phyloP scores from a whole-genome alignment of 2,113 vertebrate species.

The Callorhinus ursinus region DNA sequence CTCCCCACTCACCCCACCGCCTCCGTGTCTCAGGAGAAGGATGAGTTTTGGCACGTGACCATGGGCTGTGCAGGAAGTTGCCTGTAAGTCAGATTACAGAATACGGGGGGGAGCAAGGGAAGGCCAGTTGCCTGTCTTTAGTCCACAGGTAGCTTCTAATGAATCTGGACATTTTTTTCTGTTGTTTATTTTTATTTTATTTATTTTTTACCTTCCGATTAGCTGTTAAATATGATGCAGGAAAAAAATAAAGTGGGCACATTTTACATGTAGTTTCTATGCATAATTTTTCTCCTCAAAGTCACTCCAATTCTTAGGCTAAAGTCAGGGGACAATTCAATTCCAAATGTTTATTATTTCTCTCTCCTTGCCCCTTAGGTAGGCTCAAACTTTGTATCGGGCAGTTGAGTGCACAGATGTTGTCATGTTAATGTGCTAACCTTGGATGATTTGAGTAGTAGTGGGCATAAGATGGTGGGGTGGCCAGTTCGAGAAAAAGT shows the following conservation, averaged over 20 bases:
- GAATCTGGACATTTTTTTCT: not conserved
- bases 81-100: not conserved
- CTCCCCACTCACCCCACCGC: fast-evolving
- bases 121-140: not conserved
- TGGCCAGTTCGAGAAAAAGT: not conserved
- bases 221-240: not conserved
- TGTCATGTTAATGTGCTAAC: not conserved
- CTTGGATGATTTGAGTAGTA: not conserved
- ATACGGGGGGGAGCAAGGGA: not conserved
- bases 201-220: not conserved
- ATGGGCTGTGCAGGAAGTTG: too few species aligned
- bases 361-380: not conserved
- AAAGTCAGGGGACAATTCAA: not conserved
- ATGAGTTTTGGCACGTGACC: not conserved
- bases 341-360: not conserved
- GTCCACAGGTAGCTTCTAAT: not conserved
- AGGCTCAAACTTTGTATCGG: not conserved
- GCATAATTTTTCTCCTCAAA: not conserved
- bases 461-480: not conserved
- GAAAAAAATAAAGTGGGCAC: not conserved
- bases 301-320: not conserved
- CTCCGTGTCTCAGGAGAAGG: not conserved
- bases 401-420: not conserved
- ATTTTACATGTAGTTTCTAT: not conserved
- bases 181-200: not conserved